Evolutionary conservation across 2,888 invertebrate species (phyloP).

Genomic region (Drosophila eohydei): DNA sequence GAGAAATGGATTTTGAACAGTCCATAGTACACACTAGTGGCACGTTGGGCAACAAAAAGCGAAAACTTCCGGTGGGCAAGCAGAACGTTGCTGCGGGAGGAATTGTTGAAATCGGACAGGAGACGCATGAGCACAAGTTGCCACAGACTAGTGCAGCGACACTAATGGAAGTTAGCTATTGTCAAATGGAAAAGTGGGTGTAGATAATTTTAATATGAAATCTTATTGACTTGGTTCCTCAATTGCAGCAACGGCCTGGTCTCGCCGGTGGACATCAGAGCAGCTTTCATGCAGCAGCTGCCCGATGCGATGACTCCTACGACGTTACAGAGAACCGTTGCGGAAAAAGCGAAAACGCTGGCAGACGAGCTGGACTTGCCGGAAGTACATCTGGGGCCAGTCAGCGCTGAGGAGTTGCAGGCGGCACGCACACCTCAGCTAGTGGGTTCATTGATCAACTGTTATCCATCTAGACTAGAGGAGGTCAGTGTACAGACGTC

Average conservation of each 20-base stretch:
- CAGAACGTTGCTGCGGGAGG: constrained; percentile 51
- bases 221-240: neutral
- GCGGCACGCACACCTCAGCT: constrained; percentile 34
- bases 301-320: constrained; percentile 88
- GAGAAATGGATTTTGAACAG: constrained; percentile 90
- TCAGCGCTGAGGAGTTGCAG: constrained; percentile 68
- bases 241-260: constrained; percentile 57
- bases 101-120: constrained; percentile 84
- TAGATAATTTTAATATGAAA: neutral
- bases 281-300: constrained; percentile 79
- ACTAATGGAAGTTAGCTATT: constrained; percentile 86
- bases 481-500: constrained; percentile 80
- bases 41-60: constrained; percentile 47
- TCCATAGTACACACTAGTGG: constrained; percentile 89
- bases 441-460: constrained; percentile 42
- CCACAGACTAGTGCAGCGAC: constrained; percentile 82
- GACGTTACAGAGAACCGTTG: constrained; percentile 89
- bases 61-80: constrained; percentile 29
- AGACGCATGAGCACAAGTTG: constrained; percentile 50
- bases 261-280: constrained; percentile 68
- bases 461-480: constrained; percentile 67
- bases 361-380: constrained; percentile 79
- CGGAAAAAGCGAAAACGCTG: constrained; percentile 89
- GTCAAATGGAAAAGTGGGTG: constrained; percentile 68
- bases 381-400: constrained; percentile 74